Conservation (phyloP, 2,797 vertebrate genomes). For the Crossoptilon crossoptilon region DNA sequence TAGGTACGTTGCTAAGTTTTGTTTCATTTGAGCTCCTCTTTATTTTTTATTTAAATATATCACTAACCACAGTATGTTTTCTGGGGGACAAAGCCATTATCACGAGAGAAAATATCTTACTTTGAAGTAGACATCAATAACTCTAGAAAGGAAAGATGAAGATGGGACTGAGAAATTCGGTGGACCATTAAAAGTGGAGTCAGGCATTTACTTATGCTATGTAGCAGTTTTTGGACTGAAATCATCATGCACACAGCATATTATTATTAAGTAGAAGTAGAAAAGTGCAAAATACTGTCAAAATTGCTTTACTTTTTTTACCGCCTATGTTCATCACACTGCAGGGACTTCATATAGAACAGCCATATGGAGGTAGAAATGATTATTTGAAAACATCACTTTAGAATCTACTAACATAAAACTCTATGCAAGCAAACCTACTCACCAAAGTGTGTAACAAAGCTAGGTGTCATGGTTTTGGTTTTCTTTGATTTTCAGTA, state of each 20-base stretch:
- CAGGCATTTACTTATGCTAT: background rate
- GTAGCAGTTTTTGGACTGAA: background rate
- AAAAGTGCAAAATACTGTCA: background rate
- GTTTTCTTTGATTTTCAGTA: too few relatives aligned
- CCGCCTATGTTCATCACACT: background rate
- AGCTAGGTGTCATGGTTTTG: too few relatives aligned
- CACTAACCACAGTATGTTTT: background rate
- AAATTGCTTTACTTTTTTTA: background rate
- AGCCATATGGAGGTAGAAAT: background rate
- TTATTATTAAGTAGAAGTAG: background rate
- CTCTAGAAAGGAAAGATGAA: background rate
- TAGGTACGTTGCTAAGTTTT: background rate
- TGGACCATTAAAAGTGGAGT: background rate
- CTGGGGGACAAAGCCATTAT: background rate
- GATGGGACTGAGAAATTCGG: background rate
- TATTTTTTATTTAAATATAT: background rate
- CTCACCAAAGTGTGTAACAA: background rate
- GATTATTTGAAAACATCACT: background rate
- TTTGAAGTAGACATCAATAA: background rate
- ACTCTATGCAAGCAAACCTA: background rate
- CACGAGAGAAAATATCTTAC: background rate
- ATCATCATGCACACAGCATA: accelerated
- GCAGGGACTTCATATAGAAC: background rate
- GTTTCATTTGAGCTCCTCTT: background rate
- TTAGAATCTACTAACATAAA: background rate